Evolutionary conservation across 2,113 vertebrate genomes (phyloP).

Genomic region (Neodontobutis hainanensis): DNA sequence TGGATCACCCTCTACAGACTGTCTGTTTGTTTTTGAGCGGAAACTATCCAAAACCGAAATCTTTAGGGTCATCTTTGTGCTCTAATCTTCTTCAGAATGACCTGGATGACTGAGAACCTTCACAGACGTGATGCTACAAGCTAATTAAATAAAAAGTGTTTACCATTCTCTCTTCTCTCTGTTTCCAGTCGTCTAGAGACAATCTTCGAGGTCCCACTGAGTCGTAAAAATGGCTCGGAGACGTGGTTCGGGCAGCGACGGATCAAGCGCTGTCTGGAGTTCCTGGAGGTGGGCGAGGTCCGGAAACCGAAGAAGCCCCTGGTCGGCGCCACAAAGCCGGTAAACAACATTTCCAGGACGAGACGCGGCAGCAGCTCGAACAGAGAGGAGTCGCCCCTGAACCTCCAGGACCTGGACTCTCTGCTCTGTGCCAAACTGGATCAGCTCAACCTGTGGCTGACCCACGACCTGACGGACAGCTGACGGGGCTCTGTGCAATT

Average conservation of each 20-base stretch:
- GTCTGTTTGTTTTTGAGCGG: too few species aligned
- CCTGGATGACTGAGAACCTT: too few species aligned
- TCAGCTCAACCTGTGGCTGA: slow-evolving; percentile 73
- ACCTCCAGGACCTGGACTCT: slow-evolving; percentile 79
- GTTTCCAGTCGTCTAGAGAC: slow-evolving; percentile 83
- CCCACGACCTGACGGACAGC: slow-evolving; percentile 45
- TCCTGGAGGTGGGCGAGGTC: slow-evolving; percentile 81
- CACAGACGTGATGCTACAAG: too few species aligned
- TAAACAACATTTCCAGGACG: slow-evolving; percentile 53
- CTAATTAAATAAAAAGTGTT: neutral
- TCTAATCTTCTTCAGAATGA: too few species aligned
- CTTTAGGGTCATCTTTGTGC: too few species aligned
- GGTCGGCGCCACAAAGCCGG: slow-evolving; percentile 42
- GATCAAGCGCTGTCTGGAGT: slow-evolving; percentile 82
- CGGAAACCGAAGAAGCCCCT: slow-evolving; percentile 79
- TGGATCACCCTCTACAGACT: too few species aligned
- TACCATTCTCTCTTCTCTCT: neutral
- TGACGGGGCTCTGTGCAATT: slow-evolving; percentile 24
- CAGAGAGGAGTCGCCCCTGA: slow-evolving; percentile 44
- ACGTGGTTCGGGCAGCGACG: slow-evolving; percentile 83
- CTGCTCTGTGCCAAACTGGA: slow-evolving; percentile 78
- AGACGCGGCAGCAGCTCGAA: slow-evolving; percentile 63
- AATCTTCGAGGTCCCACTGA: slow-evolving; percentile 87
- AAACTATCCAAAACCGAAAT: too few species aligned
- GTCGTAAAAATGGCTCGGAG: slow-evolving; percentile 81